Percentiles rank a stretch among this genome's conserved stretches.
Conservation (phyloP, 2,797 vertebrate species). For the Triplophysa yarkandensis region DNA sequence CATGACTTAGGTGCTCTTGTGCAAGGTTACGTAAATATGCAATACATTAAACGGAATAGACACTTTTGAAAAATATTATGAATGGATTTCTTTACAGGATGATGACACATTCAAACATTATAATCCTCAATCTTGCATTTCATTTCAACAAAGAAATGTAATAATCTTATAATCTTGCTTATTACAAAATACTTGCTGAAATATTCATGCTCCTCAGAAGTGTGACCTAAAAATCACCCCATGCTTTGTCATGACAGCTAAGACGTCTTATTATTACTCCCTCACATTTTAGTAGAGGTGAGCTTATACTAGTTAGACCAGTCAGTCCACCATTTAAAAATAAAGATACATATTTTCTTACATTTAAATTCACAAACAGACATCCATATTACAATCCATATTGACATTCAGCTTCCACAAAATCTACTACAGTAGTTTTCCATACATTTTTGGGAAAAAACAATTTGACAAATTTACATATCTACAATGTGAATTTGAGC, state of each 20-base stretch:
- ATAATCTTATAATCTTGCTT: not conserved
- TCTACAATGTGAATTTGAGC: not conserved
- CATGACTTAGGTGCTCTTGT: too few species aligned
- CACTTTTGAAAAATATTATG: not conserved
- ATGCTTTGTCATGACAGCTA: not conserved
- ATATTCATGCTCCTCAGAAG: not conserved
- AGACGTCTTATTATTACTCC: conserved; percentile 19
- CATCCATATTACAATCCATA: too few species aligned
- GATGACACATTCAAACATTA: conserved; percentile 22
- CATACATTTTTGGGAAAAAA: too few species aligned
- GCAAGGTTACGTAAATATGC: too few species aligned
- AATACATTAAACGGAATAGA: too few species aligned
- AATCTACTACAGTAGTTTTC: not conserved
- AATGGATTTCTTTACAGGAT: not conserved
- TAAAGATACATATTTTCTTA: too few species aligned
- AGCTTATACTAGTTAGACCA: not conserved
- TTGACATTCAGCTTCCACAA: not conserved
- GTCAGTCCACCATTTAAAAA: not conserved
- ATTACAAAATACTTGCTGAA: conserved; percentile 10
- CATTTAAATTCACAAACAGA: too few species aligned
- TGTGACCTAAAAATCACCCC: not conserved
- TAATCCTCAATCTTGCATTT: not conserved
- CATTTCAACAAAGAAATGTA: not conserved
- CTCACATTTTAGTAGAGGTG: not conserved
- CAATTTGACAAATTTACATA: not conserved